Evolutionary conservation across 2,113 vertebrate species (phyloP).

Genomic region (Poeciliopsis occidentalis): DNA sequence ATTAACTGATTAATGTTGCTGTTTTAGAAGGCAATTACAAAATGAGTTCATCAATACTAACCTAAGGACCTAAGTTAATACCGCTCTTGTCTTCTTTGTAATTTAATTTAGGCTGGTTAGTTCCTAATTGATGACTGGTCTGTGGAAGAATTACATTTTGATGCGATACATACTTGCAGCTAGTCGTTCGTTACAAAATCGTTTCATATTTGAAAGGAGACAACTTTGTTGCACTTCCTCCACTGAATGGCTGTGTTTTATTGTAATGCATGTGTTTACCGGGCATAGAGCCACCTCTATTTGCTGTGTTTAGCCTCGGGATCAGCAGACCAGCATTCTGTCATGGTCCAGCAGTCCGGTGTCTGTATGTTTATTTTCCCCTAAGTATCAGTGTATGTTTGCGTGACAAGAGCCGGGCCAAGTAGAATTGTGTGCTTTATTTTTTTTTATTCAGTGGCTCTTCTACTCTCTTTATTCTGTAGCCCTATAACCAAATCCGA

Average conservation of each 20-base stretch:
- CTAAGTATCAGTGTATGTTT: conserved; percentile 24
- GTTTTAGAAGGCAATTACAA: conserved; percentile 13
- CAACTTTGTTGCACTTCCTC: neutral
- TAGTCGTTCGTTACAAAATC: neutral
- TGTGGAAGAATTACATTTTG: conserved; percentile 9
- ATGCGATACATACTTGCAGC: neutral
- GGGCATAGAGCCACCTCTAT: conserved; percentile 48
- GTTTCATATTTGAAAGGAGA: neutral
- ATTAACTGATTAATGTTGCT: conserved; percentile 30
- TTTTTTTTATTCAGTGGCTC: conserved; percentile 47
- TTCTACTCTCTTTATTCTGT: conserved; percentile 39
- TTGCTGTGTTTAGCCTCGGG: conserved; percentile 45
- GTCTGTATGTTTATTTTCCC: conserved; percentile 53
- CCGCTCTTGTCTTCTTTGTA: conserved; percentile 6
- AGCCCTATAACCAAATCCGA: conserved; percentile 43
- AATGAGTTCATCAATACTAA: conserved; percentile 26
- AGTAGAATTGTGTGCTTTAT: conserved; percentile 10
- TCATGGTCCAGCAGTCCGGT: conserved; percentile 46
- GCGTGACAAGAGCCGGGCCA: conserved; percentile 14
- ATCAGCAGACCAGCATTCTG: conserved; percentile 36
- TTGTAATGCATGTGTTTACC: conserved; percentile 9
- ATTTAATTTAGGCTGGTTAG: conserved; percentile 26
- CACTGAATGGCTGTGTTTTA: neutral
- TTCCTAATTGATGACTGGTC: conserved; percentile 30
- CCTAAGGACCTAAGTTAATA: conserved; percentile 15